These are phyloP conservation scores for Stenolophus ochropezus DNA, from an alignment of 2,888 invertebrate genomes.

Conservation along the genomic window DNA sequence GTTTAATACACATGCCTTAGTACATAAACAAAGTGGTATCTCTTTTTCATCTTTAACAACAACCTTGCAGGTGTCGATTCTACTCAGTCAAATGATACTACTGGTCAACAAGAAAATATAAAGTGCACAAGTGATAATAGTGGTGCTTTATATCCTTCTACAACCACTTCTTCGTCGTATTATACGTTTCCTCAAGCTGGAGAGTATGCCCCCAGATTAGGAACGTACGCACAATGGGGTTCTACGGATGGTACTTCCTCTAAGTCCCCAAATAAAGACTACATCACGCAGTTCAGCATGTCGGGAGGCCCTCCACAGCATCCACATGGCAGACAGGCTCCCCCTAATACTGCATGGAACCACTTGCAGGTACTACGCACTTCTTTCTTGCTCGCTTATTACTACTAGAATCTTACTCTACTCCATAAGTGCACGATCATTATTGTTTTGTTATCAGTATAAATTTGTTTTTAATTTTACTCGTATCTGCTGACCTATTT, in stretches of 20 bases:
- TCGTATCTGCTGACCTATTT: background rate
- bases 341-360: slow-evolving; percentile 79
- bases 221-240: slow-evolving; percentile 59
- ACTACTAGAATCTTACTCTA: background rate
- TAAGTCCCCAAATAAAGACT: slow-evolving; percentile 55
- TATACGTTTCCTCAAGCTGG: slow-evolving; percentile 49
- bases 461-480: slow-evolving; percentile 5
- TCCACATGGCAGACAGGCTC: slow-evolving; percentile 82
- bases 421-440: background rate
- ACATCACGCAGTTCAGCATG: slow-evolving; percentile 66
- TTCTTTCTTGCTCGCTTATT: slow-evolving; percentile 17
- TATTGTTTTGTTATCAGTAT: slow-evolving; percentile 1
- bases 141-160: slow-evolving; percentile 48
- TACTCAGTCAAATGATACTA: slow-evolving; percentile 57
- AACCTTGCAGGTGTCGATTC: slow-evolving; percentile 61
- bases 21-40: background rate
- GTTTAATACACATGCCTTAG: background rate
- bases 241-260: slow-evolving; percentile 59
- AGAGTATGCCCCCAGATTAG: slow-evolving; percentile 60
- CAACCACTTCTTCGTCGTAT: slow-evolving; percentile 49
- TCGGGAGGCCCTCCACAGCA: slow-evolving; percentile 78
- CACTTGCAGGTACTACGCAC: slow-evolving; percentile 79
- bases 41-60: background rate
- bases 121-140: slow-evolving; percentile 56
- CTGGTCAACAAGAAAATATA: slow-evolving; percentile 47